A percentile compares a stretch with the other conserved stretches of the same genome.
These are phyloP conservation scores for Nesogale talazaci DNA, from an alignment of 2,113 vertebrate species.

Conservation along the genomic window DNA sequence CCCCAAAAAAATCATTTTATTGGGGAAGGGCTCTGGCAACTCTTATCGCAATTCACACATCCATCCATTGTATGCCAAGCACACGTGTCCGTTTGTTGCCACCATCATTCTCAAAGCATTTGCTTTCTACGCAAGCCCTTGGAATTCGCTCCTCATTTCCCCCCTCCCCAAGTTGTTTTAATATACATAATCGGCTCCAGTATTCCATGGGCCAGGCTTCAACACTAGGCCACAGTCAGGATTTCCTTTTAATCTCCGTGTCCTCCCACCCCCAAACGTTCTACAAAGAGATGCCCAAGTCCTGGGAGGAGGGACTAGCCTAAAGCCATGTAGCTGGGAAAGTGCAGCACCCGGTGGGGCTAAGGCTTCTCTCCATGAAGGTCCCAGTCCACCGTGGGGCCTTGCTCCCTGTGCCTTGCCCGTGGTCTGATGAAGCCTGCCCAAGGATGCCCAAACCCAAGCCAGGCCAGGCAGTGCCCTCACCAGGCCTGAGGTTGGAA, in stretches of 20 bases:
- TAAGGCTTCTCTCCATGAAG: background rate
- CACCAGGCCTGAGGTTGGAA: constrained; percentile 46
- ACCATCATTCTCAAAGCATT: no score
- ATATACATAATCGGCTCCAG: background rate
- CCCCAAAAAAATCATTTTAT: no score
- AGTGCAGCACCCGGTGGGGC: background rate
- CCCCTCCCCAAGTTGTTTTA: no score
- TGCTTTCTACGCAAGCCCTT: no score
- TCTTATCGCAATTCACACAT: no score
- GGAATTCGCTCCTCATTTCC: no score
- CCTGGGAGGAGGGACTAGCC: background rate
- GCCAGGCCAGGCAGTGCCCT: constrained; percentile 37
- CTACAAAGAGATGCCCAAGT: background rate
- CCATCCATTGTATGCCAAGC: no score
- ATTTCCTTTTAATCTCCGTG: constrained; percentile 17
- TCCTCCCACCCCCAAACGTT: background rate
- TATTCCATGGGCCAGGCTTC: background rate
- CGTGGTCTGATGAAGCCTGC: background rate
- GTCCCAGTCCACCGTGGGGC: background rate
- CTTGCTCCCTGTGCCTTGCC: background rate
- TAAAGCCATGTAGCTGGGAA: constrained; percentile 40
- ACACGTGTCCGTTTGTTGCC: no score
- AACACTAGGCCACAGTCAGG: background rate
- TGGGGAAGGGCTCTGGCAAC: no score
- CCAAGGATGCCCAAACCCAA: background rate